These are phyloP conservation scores for Perca flavescens DNA, from an alignment of 2,113 vertebrate species.

Conservation along the genomic window DNA sequence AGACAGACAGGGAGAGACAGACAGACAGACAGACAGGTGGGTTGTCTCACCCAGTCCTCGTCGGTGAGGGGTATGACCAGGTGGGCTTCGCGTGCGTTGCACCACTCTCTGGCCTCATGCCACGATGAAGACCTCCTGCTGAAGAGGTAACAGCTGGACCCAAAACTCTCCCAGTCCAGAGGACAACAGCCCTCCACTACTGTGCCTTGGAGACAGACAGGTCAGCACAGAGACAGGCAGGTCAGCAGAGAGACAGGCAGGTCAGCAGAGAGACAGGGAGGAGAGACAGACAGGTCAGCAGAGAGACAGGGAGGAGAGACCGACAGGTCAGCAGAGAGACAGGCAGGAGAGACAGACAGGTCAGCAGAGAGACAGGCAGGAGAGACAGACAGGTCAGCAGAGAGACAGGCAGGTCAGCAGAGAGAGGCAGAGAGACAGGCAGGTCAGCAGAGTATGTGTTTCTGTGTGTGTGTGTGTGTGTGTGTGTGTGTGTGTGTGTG, in stretches of 20 bases:
- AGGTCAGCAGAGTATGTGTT: too few relatives aligned
- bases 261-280: not conserved
- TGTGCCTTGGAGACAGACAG: conserved; percentile 9
- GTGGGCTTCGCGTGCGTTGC: conserved; percentile 66
- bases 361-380: not conserved
- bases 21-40: not conserved
- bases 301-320: too few relatives aligned
- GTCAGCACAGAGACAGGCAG: too few relatives aligned
- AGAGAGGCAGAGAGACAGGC: too few relatives aligned
- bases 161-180: conserved; percentile 15
- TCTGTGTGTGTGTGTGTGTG: not conserved
- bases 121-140: not conserved
- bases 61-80: conserved; percentile 54
- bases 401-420: too few relatives aligned
- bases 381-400: not conserved
- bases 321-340: too few relatives aligned
- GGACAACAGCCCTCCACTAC: conserved; percentile 38
- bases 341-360: too few relatives aligned
- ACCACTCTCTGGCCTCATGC: conserved; percentile 62
- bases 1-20: not conserved
- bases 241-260: not conserved
- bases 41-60: conserved; percentile 69
- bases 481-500: conserved; percentile 4
- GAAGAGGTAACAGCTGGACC: conserved; percentile 55
- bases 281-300: conserved; percentile 16